Percentiles rank a stretch among this genome's conserved stretches.
Evolutionary conservation across 1,140 invertebrate species (phyloP).

Genomic region (Caenorhabditis remanei): DNA sequence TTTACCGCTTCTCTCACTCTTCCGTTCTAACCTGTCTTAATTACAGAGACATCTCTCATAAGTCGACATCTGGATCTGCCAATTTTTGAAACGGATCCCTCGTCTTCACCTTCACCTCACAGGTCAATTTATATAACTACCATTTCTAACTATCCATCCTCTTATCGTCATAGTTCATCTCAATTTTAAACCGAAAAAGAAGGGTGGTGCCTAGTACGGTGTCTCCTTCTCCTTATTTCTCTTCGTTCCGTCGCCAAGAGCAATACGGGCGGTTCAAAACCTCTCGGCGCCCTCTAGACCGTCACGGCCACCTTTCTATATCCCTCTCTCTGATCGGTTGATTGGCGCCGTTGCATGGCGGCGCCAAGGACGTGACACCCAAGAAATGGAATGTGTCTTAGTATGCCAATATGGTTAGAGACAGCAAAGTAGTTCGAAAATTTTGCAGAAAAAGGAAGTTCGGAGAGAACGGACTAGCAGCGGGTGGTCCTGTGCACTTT

Average conservation of each 20-base stretch:
- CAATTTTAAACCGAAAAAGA: background rate
- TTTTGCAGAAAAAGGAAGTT: background rate
- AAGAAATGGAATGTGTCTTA: constrained; percentile 18
- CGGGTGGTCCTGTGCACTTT: background rate
- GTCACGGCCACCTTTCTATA: background rate
- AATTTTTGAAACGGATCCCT: background rate
- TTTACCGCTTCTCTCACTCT: background rate
- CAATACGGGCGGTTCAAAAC: constrained; percentile 24
- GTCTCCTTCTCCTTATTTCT: background rate
- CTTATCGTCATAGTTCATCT: constrained; percentile 56
- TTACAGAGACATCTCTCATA: background rate
- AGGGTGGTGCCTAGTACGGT: constrained; percentile 12
- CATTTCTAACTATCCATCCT: background rate
- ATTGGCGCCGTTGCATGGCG: constrained; percentile 4
- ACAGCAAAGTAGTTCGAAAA: background rate
- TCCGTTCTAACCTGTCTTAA: background rate
- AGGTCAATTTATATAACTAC: constrained; percentile 50
- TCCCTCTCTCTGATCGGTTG: background rate
- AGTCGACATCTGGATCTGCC: background rate
- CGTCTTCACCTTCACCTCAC: background rate
- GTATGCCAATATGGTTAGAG: constrained; percentile 47
- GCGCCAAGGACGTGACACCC: constrained; percentile 45
- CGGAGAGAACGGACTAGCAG: background rate
- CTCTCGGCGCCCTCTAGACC: background rate
- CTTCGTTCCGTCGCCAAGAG: no score